Conservation (phyloP, 2,113 vertebrate genomes). For the Patagioenas fasciata region DNA sequence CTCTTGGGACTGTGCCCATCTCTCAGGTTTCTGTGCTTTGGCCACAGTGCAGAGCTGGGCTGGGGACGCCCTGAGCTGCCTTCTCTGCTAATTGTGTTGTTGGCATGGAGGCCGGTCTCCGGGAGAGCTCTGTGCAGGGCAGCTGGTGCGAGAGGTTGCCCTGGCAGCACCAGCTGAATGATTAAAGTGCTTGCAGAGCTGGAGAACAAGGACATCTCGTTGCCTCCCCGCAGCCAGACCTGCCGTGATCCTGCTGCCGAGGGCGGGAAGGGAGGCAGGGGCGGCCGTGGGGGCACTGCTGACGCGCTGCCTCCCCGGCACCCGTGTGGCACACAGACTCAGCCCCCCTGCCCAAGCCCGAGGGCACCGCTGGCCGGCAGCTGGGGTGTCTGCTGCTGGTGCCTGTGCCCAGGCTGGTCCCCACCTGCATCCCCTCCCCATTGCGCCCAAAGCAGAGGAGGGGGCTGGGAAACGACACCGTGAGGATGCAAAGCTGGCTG, state of each 20-base stretch:
- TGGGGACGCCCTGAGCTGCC: not conserved
- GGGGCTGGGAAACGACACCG: not conserved
- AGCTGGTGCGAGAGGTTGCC: not conserved
- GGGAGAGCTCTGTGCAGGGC: not conserved
- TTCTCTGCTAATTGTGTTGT: too few species aligned
- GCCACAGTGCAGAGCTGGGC: not conserved
- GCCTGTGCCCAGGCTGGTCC: not conserved
- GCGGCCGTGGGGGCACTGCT: not conserved
- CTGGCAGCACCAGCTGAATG: not conserved
- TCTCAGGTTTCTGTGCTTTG: not conserved
- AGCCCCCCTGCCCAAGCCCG: not conserved
- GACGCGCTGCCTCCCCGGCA: accelerated
- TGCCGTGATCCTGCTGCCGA: not conserved
- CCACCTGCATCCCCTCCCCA: not conserved
- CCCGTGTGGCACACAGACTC: not conserved
- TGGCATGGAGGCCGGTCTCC: not conserved
- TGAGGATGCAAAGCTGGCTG: accelerated
- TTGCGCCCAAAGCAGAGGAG: accelerated
- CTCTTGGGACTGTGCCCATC: not conserved
- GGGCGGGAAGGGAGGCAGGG: not conserved
- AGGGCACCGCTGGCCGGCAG: not conserved
- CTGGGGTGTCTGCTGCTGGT: not conserved
- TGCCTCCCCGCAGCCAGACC: not conserved
- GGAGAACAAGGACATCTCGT: not conserved
- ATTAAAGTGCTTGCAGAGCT: not conserved